phyloP scores from a whole-genome alignment of 2,888 invertebrate genomes.

The Steromphala cineraria region DNA sequence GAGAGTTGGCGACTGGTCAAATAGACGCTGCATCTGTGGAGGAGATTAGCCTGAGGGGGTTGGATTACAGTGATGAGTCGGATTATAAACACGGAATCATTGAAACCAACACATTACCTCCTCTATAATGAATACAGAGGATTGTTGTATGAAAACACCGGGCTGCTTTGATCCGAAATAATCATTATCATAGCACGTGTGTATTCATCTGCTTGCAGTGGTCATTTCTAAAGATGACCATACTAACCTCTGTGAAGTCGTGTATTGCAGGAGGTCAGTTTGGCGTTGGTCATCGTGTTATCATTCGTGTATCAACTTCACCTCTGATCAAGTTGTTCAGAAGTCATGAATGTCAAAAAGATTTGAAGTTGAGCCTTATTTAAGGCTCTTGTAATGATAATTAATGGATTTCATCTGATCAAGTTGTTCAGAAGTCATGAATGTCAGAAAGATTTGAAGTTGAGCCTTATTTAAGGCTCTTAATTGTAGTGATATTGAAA shows the following conservation, averaged over 20 bases:
- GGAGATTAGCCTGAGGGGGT: background rate
- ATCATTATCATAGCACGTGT: background rate
- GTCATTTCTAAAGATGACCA: background rate
- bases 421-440: too few relatives aligned
- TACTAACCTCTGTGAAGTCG: background rate
- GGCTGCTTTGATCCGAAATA: background rate
- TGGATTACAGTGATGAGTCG: too few relatives aligned
- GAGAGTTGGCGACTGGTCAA: background rate
- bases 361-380: too few relatives aligned
- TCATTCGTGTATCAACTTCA: too few relatives aligned
- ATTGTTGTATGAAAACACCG: background rate
- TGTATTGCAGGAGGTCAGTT: background rate
- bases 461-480: background rate
- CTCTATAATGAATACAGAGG: too few relatives aligned
- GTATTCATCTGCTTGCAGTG: background rate
- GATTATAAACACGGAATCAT: too few relatives aligned
- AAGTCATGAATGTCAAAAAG: too few relatives aligned
- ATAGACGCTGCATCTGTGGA: background rate
- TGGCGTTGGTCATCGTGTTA: too few relatives aligned
- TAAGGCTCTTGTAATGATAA: background rate
- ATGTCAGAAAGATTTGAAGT: too few relatives aligned
- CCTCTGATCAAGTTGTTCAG: too few relatives aligned
- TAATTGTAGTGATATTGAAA: background rate
- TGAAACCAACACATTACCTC: too few relatives aligned
- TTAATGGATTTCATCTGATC: conserved; percentile 6